phyloP scores from a whole-genome alignment of 2,113 vertebrate species.

The Lonchura striata region DNA sequence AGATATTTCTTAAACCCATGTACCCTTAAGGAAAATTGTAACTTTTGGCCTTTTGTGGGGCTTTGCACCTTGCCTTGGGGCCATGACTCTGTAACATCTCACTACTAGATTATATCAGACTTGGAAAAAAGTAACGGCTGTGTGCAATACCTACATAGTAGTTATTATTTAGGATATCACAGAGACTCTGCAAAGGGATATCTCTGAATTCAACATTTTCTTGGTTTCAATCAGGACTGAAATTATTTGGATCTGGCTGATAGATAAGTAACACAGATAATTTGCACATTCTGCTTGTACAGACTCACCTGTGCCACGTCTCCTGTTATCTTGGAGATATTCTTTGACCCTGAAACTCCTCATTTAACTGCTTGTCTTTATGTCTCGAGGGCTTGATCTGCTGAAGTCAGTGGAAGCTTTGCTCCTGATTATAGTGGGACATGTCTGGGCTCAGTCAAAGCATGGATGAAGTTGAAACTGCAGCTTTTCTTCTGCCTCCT shows the following conservation, averaged over 20 bases:
- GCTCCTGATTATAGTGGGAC: not conserved
- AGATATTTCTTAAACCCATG: not conserved
- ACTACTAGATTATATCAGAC: not conserved
- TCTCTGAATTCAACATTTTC: not conserved
- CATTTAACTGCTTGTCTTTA: not conserved
- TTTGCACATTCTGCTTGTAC: not conserved
- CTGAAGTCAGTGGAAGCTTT: not conserved
- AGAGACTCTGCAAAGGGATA: not conserved
- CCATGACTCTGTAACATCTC: not conserved
- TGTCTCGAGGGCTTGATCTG: slow-evolving; percentile 14
- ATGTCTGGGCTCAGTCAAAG: slow-evolving; percentile 12
- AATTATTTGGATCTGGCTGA: not conserved
- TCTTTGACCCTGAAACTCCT: slow-evolving; percentile 24
- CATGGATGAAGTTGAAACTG: not conserved
- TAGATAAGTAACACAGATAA: slow-evolving; percentile 3
- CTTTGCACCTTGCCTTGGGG: not conserved
- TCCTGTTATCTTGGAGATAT: not conserved
- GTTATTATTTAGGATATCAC: not conserved
- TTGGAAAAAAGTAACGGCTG: not conserved
- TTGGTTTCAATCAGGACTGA: not conserved
- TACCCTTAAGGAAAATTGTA: not conserved
- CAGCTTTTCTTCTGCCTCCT: not conserved
- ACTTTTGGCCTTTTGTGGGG: not conserved
- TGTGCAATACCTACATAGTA: not conserved
- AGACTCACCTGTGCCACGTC: not conserved